Base-by-base conservation (phyloP, 2,797 vertebrate species). In the Adrianichthys oophorus region DNA sequence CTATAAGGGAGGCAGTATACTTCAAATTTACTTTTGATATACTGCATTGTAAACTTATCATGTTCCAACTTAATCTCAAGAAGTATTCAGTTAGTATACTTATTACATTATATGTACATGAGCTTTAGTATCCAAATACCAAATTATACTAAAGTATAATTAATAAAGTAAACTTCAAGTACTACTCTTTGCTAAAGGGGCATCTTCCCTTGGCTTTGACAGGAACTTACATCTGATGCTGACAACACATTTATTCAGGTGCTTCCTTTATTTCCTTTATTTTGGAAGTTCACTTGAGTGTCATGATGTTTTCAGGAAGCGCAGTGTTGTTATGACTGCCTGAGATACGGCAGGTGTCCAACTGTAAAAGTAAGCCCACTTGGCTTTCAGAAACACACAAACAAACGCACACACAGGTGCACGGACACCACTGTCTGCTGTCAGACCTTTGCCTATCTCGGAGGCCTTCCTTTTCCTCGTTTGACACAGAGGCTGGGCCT, bases 231-330 rank as follows among this genome's bases (percentile, higher is more conserved):
- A 47, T 4, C n/a, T 29, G 47, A n/a, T 1, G 4, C 62, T 64
- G 56, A 77, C 62, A 76, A 55, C 65, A 74, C 48, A 78, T 85
- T 69, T 78, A 71, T 77, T 77, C 85, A 86, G 85, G 75, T 84
- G 82, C 56, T 82, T 85, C 83, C 86, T 79, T 69, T 19, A 68
- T 70, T 76, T 84, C 76, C 72, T 78, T 61, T 70, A 74, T 24
- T 62, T 64, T 65, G 63, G 21, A 80, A 68, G 65, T 72, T 73
- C 81, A 85, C 85, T 82, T 85, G 78, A 52, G 56, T 46, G 61
- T 69, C 14, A 21, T 23, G 62, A 69, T 77, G 78, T 81, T 79
- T 73, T 75, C 68, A 80, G 85, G 85, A 88, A 83, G 79, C 54
- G 63, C 26, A 56, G 58, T 70, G 64, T 56, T 77, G 62, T 65